Evolutionary conservation across 64 coral and sea anemone genomes (phyloP), one percentile per base, ranked within the genome.

Genomic region (Pachyseris speciosa): DNA sequence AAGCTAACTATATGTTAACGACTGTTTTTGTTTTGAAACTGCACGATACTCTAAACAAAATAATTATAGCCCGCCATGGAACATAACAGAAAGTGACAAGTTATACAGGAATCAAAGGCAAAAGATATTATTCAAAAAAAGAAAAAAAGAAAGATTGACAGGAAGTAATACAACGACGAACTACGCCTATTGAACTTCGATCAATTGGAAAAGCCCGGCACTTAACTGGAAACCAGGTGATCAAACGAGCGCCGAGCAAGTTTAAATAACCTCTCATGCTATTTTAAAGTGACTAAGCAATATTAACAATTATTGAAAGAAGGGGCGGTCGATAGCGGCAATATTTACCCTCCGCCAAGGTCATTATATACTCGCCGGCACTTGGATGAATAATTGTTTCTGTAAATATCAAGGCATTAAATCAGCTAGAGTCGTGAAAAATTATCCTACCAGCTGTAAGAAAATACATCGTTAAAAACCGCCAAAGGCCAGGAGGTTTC

Each of bases 321-420:
- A 33, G 15, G 4, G 24, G 28, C 1, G 28, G 64, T 34, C 31
- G 13, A 67, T 34, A 67, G 27, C 13, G 13, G 11, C 1, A 15
- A 67, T 34, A 67, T 67, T 67, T 67, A 67, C 17, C 64, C 64
- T 31, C 64, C 28, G 64, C 29, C 64, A 67, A 34, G 64, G 64
- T 67, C 64, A 67, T 47, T 9, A 67, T 34, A 32, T 34, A 27
- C 1, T 67, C 10, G 8, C 9, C 64, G 33, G 31, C 27, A 67
- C 30, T 34, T 64, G n/a, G 22, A 9, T 64, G 17, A 20, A 16
- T 57, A 17, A 17, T 57, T 57, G 4, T 57, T 57, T 64, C 11
- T 28, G 26, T 8, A 64, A 34, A 67, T 32, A 67, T 33, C 64
- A 67, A 67, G 10, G 16, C 9, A 67, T 67, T 24, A 61, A 45